Evolutionary conservation across 2,113 vertebrate genomes (phyloP).

Genomic region (Cottus gobio): DNA sequence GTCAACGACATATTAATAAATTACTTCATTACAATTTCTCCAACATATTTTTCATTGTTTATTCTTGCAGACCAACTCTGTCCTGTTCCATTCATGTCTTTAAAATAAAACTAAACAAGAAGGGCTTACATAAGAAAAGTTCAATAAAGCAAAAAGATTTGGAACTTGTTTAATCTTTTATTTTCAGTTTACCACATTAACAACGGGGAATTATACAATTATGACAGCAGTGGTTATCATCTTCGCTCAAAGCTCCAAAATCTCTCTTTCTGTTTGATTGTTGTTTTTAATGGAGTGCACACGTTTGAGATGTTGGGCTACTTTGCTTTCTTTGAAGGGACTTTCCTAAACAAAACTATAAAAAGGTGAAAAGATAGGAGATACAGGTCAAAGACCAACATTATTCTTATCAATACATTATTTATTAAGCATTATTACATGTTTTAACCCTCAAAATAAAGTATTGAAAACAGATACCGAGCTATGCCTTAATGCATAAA

Average conservation of each 20-base stretch:
- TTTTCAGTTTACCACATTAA: conserved; percentile 27
- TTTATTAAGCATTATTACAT: background rate
- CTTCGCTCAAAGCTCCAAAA: conserved; percentile 49
- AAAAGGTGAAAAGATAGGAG: background rate
- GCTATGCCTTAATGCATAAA: background rate
- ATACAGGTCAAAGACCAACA: background rate
- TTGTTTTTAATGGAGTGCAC: too few species aligned
- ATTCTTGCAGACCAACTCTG: too few species aligned
- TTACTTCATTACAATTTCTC: too few species aligned
- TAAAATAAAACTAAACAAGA: background rate
- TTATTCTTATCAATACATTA: background rate
- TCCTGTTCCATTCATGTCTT: too few species aligned
- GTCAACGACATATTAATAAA: too few species aligned
- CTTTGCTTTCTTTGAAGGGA: background rate
- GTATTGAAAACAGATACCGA: background rate
- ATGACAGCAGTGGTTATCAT: conserved; percentile 13
- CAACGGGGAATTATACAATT: background rate
- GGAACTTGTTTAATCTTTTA: conserved; percentile 28
- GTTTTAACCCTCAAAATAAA: background rate
- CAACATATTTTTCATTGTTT: too few species aligned
- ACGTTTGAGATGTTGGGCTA: background rate
- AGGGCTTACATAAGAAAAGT: conserved; percentile 6
- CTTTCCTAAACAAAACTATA: background rate
- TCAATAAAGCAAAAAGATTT: background rate
- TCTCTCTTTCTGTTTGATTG: conserved; percentile 52